phyloP scores from a whole-genome alignment of 2,113 vertebrate genomes.

The Cyanocitta stelleri region DNA sequence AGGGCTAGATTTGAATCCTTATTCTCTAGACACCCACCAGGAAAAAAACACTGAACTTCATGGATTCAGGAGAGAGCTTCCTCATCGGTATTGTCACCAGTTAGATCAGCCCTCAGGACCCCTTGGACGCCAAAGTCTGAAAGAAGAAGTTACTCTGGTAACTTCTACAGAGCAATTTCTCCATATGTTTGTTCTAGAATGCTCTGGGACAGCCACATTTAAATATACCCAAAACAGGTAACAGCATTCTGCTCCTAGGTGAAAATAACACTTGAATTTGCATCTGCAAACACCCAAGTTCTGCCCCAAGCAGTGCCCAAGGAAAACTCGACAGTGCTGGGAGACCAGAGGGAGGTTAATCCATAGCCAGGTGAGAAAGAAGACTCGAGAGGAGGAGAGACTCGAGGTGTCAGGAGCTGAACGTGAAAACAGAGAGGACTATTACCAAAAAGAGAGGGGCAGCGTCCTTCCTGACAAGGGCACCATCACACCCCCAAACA shows the following conservation, averaged over 20 bases:
- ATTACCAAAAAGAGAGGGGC: not conserved
- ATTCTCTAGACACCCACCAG: not conserved
- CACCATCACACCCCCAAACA: not conserved
- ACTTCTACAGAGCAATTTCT: not conserved
- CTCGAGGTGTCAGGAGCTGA: accelerated
- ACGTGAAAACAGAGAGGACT: not conserved
- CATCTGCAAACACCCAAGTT: not conserved
- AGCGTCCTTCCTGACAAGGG: not conserved
- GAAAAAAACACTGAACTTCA: not conserved
- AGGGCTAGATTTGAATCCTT: not conserved
- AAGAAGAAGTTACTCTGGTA: not conserved
- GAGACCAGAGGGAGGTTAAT: not conserved
- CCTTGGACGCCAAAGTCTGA: not conserved
- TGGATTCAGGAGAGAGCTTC: not conserved
- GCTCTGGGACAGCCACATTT: not conserved
- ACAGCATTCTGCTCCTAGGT: not conserved
- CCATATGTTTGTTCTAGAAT: accelerated
- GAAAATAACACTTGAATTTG: not conserved
- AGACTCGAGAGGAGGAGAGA: not conserved
- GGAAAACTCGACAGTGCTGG: not conserved
- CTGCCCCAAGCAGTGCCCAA: not conserved
- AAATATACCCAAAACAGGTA: not conserved
- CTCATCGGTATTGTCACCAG: not conserved
- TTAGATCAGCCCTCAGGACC: not conserved
- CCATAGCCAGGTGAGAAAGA: not conserved